phyloP scores from a whole-genome alignment of 1,140 invertebrate species.

The Dendroctonus valens region DNA sequence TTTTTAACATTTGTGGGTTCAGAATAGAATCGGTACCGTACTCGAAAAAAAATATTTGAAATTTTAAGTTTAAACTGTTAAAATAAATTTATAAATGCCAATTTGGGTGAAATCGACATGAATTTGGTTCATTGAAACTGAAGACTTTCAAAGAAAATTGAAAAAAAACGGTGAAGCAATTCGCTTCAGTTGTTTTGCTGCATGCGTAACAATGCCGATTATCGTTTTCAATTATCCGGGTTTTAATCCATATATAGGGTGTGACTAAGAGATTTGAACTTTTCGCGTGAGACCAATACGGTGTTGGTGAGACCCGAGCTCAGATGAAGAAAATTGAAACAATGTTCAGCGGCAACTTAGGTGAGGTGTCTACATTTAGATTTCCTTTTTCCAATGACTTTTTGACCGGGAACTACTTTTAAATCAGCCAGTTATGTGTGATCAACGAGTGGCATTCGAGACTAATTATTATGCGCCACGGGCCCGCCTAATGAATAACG shows the following conservation, averaged over 20 bases:
- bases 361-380: not conserved
- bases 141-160: not conserved
- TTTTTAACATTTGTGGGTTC: too few species aligned
- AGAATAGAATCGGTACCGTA: too few species aligned
- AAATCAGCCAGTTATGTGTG: not conserved
- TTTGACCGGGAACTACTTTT: conserved; percentile 5
- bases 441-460: conserved; percentile 7
- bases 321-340: too few species aligned
- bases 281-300: too few species aligned
- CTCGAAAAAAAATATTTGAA: too few species aligned
- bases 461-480: conserved; percentile 6
- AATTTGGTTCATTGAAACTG: not conserved
- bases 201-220: conserved; percentile 1
- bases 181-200: not conserved
- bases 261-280: too few species aligned
- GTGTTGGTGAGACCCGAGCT: too few species aligned
- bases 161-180: conserved; percentile 3
- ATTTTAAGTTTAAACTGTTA: too few species aligned
- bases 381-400: not conserved
- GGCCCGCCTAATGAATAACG: not conserved
- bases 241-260: too few species aligned
- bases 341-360: not conserved
- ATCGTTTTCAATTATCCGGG: too few species aligned
- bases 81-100: not conserved
- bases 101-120: not conserved